phyloP scores from a whole-genome alignment of 2,113 vertebrate genomes.

The Numida meleagris region DNA sequence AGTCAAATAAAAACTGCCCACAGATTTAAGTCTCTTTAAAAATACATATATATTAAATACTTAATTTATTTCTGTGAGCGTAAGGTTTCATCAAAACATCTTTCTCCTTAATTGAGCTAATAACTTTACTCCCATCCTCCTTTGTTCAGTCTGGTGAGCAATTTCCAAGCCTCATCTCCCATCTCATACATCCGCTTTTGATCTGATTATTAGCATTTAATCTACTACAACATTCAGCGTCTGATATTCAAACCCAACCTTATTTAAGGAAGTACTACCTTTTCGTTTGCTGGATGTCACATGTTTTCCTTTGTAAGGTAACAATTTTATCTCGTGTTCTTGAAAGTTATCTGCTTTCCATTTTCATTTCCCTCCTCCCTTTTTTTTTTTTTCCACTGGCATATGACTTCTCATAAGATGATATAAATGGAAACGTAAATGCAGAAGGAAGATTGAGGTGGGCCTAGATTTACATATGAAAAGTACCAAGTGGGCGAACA shows the following conservation, averaged over 20 bases:
- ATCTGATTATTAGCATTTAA: conserved; percentile 59
- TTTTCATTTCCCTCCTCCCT: neutral
- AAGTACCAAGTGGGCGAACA: neutral
- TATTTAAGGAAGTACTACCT: conserved; percentile 9
- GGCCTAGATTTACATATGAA: neutral
- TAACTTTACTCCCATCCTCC: conserved; percentile 49
- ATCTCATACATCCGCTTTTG: conserved; percentile 36
- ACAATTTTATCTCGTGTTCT: neutral
- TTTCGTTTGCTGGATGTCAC: neutral
- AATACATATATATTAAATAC: neutral
- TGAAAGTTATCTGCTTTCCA: neutral
- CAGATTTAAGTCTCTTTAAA: neutral
- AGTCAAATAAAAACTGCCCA: neutral
- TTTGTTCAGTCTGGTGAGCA: conserved; percentile 52
- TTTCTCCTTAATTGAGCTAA: conserved; percentile 67
- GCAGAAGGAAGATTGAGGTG: neutral
- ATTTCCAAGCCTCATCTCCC: conserved; percentile 55
- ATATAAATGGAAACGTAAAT: neutral
- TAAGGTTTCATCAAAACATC: conserved; percentile 37
- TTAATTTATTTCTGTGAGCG: conserved; percentile 48
- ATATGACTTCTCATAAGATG: neutral
- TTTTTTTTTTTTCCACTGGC: neutral
- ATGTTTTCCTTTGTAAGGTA: neutral
- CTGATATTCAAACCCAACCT: neutral
- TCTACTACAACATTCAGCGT: conserved; percentile 9